phyloP scores from a whole-genome alignment of 2,888 invertebrate genomes.

The Eilema griseolum region DNA sequence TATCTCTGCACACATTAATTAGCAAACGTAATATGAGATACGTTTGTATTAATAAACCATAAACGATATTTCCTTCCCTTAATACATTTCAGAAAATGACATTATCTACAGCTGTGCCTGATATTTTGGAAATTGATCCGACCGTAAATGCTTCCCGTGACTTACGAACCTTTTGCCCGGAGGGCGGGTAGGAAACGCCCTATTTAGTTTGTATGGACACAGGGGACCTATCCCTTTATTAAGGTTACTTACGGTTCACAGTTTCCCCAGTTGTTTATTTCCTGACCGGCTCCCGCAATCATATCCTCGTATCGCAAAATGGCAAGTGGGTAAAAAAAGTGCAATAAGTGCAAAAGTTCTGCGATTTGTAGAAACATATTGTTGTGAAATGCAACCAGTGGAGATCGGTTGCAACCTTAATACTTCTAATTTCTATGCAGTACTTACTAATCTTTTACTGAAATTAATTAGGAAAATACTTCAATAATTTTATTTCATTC shows the following conservation, averaged over 20 bases:
- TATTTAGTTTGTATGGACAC: slow-evolving; percentile 45
- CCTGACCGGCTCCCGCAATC: slow-evolving; percentile 34
- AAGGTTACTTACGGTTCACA: slow-evolving; percentile 42
- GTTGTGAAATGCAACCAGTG: not conserved
- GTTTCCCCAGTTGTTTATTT: slow-evolving; percentile 31
- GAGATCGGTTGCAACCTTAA: not conserved
- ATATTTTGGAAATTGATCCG: slow-evolving; percentile 32
- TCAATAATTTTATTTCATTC: too few species aligned
- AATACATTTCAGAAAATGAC: slow-evolving; percentile 26
- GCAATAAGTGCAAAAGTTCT: not conserved
- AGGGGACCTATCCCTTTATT: slow-evolving; percentile 53
- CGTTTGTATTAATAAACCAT: not conserved
- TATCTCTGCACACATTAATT: not conserved
- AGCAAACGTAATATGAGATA: not conserved
- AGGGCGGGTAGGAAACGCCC: slow-evolving; percentile 31
- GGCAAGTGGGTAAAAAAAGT: not conserved
- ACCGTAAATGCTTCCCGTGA: slow-evolving; percentile 37
- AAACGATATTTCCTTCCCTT: not conserved
- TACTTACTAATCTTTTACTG: not conserved
- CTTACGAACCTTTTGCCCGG: slow-evolving; percentile 34
- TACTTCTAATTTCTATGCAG: not conserved
- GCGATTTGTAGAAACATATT: not conserved
- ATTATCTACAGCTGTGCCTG: slow-evolving; percentile 43
- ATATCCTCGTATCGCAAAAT: slow-evolving; percentile 17
- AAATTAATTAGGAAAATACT: too few species aligned